Conservation (phyloP, 1,140 invertebrate genomes). For the Sitobion miscanthi region DNA sequence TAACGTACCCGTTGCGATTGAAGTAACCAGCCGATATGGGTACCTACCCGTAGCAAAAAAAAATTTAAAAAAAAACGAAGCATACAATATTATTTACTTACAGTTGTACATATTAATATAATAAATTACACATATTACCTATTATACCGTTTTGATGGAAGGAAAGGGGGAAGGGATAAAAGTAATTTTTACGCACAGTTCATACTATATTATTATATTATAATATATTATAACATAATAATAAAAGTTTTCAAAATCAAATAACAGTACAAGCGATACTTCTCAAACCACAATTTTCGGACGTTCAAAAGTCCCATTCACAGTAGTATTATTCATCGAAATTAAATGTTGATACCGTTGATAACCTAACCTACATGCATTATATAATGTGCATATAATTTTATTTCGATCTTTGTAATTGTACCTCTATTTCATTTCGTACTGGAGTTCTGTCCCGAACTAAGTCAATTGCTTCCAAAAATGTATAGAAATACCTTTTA, state of each 20-base stretch:
- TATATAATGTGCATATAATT: not conserved
- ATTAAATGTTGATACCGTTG: not conserved
- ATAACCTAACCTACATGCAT: not conserved
- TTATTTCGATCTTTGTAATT: not conserved
- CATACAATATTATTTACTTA: not conserved
- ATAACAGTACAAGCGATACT: not conserved
- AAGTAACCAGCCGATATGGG: too few species aligned
- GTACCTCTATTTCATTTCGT: not conserved
- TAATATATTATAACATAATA: not conserved
- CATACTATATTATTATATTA: too few species aligned
- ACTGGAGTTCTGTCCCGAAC: not conserved
- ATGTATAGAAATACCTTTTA: not conserved
- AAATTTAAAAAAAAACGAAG: not conserved
- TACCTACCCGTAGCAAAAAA: not conserved
- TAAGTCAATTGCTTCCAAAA: not conserved
- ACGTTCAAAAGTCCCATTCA: not conserved
- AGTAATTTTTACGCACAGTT: not conserved
- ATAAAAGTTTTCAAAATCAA: not conserved
- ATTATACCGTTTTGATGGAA: not conserved
- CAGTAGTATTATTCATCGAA: not conserved
- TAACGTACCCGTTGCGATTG: too few species aligned
- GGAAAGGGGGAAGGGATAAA: not conserved
- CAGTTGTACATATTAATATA: not conserved
- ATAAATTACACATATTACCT: not conserved
- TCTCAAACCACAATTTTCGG: not conserved